A percentile compares a stretch with the other conserved stretches of the same genome.
Conservation (phyloP, 2,888 invertebrate species). For the Linnaemya tessellans region DNA sequence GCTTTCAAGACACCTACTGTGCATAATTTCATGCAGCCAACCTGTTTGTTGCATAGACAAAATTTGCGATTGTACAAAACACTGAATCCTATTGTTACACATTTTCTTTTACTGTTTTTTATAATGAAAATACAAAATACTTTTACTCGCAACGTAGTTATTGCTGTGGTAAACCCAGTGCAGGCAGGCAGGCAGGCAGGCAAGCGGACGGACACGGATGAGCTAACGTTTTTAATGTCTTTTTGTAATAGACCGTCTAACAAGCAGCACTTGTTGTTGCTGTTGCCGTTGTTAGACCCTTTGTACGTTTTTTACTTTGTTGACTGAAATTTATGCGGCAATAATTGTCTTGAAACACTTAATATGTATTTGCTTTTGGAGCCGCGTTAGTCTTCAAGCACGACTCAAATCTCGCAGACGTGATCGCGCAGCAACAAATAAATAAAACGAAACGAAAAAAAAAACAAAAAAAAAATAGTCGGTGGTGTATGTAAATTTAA, state of each 20-base stretch:
- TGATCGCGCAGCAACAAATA: slow-evolving; percentile 37
- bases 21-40: too few relatives aligned
- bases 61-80: neutral
- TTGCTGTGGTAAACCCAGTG: neutral
- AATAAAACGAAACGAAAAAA: neutral
- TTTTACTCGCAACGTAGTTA: neutral
- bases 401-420: slow-evolving; percentile 58
- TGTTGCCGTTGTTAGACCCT: slow-evolving; percentile 34
- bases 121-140: neutral
- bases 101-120: neutral
- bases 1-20: too few relatives aligned
- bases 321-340: slow-evolving; percentile 31
- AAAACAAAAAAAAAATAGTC: neutral
- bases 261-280: neutral
- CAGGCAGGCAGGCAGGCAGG: neutral
- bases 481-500: neutral
- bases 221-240: slow-evolving; percentile 35
- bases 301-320: slow-evolving; percentile 10
- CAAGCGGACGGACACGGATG: slow-evolving; percentile 31
- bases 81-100: neutral
- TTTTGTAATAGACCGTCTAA: slow-evolving; percentile 28
- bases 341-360: slow-evolving; percentile 30
- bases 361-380: slow-evolving; percentile 10
- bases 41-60: too few relatives aligned
- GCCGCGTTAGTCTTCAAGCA: slow-evolving; percentile 46